phyloP scores from a whole-genome alignment of 2,888 invertebrate genomes.

The Lymantria dispar region DNA sequence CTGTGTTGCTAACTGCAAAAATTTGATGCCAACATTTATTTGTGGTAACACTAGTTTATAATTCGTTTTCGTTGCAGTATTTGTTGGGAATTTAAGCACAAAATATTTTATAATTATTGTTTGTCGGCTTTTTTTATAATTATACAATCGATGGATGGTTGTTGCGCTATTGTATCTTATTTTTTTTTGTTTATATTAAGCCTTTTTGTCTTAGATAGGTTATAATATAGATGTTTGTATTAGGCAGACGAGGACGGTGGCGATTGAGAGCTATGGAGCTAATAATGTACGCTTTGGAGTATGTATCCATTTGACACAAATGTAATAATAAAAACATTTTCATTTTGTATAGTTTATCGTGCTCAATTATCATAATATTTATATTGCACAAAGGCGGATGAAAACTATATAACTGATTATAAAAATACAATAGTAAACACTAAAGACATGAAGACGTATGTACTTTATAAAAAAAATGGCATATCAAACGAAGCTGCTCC shows the following conservation, averaged over 20 bases:
- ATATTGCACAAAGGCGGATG: conserved; percentile 36
- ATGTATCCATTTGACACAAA: conserved; percentile 11
- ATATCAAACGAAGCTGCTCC: conserved; percentile 41
- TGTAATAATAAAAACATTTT: conserved; percentile 16
- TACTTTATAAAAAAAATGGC: conserved; percentile 34
- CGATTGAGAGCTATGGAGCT: conserved; percentile 29
- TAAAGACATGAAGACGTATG: conserved; percentile 34
- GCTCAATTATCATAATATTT: conserved; percentile 44
- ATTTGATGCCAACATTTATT: conserved; percentile 44
- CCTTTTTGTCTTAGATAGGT: conserved; percentile 75
- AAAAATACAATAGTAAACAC: conserved; percentile 19
- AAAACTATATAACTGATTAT: conserved; percentile 23
- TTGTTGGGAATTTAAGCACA: conserved; percentile 58
- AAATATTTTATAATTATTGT: conserved; percentile 40
- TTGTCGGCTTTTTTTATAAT: conserved; percentile 48
- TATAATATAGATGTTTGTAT: conserved; percentile 70
- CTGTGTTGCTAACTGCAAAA: conserved; percentile 59
- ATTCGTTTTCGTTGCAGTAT: conserved; percentile 62
- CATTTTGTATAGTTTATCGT: conserved; percentile 39
- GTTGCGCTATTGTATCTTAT: conserved; percentile 53
- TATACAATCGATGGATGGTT: conserved; percentile 58
- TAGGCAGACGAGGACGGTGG: conserved; percentile 54
- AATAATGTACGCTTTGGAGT: conserved; percentile 33
- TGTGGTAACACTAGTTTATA: conserved; percentile 50
- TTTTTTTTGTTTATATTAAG: conserved; percentile 48